These are phyloP conservation scores for Erannis defoliaria DNA, from an alignment of 2,888 invertebrate genomes.

Conservation along the genomic window DNA sequence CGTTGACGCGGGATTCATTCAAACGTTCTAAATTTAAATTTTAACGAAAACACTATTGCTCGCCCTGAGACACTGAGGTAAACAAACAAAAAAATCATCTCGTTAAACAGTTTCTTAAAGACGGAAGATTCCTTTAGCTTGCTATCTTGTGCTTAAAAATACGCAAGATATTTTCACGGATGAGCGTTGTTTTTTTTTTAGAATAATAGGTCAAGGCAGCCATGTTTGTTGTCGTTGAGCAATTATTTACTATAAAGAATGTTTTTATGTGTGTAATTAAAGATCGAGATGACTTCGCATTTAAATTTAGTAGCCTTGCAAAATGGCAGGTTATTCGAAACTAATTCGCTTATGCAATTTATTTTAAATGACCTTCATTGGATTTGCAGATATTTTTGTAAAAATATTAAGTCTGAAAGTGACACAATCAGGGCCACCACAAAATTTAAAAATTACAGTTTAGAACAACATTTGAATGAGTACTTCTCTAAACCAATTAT, in stretches of 20 bases:
- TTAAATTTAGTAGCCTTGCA: conserved; percentile 20
- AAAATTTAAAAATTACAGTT: background rate
- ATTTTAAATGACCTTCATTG: conserved; percentile 9
- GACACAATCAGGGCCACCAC: background rate
- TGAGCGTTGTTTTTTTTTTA: conserved; percentile 35
- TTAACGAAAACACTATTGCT: conserved; percentile 47
- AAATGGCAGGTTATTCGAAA: conserved; percentile 9
- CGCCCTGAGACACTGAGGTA: conserved; percentile 35
- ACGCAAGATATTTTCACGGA: conserved; percentile 34
- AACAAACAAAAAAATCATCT: conserved; percentile 41
- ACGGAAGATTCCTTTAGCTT: conserved; percentile 30
- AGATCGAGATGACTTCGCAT: conserved; percentile 21
- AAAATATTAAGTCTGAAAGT: background rate
- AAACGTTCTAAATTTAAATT: conserved; percentile 49
- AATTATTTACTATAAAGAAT: conserved; percentile 29
- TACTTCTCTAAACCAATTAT: background rate
- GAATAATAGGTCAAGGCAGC: conserved; percentile 48
- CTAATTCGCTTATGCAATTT: conserved; percentile 12
- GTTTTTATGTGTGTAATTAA: conserved; percentile 26
- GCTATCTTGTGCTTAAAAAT: conserved; percentile 31
- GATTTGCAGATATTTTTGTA: background rate
- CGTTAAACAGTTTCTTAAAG: conserved; percentile 27
- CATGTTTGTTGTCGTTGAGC: conserved; percentile 35
- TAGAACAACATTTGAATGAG: background rate
- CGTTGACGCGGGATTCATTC: conserved; percentile 50